Conservation (phyloP, 2,797 vertebrate genomes). For the Onychomys torridus region DNA sequence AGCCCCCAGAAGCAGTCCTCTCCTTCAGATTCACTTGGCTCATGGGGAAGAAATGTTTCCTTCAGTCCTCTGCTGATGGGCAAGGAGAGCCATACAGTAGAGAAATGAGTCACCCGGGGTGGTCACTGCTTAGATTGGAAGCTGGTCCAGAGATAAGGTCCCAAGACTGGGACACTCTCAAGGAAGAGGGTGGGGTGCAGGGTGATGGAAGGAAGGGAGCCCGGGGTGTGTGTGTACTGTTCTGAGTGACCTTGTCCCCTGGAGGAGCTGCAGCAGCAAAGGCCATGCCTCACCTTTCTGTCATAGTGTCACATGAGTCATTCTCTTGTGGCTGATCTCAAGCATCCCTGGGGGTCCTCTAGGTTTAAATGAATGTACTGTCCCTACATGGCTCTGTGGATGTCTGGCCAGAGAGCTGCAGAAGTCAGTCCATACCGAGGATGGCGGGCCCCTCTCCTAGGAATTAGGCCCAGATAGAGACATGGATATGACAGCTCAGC, state of each 20-base stretch:
- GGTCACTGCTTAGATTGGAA: neutral
- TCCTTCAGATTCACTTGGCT: neutral
- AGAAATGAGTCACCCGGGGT: neutral
- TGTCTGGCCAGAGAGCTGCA: neutral
- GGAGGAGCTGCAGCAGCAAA: neutral
- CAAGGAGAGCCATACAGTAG: neutral
- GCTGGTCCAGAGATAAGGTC: neutral
- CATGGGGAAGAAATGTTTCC: neutral
- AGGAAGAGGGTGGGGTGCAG: neutral
- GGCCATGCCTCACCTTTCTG: neutral
- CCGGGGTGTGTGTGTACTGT: accelerated
- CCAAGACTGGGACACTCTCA: neutral
- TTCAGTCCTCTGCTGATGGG: neutral
- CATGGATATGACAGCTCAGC: conserved; percentile 50
- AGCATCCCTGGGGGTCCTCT: neutral
- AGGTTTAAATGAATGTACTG: neutral
- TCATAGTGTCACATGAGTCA: neutral
- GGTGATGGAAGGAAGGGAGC: neutral
- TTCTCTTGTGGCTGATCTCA: neutral
- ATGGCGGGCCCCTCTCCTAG: neutral
- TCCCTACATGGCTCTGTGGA: neutral
- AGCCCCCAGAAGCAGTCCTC: neutral
- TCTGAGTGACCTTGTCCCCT: neutral
- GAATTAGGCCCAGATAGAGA: conserved; percentile 52
- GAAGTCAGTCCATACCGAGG: neutral